phyloP scores from a whole-genome alignment of 2,797 vertebrate species.

The Rhinoraja longicauda region DNA sequence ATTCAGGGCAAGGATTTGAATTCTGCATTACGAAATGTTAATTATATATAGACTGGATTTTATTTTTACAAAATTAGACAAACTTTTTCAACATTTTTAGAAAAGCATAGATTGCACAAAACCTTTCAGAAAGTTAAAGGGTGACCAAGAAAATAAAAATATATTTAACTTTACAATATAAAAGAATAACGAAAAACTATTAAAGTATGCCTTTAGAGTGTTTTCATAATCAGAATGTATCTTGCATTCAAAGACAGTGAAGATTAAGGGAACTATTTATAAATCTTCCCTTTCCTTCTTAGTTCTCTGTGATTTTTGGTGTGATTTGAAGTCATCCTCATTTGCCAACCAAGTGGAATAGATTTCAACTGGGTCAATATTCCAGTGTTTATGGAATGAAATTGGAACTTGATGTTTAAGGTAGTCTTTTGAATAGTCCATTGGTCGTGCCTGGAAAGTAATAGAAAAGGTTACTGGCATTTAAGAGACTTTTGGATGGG shows the following conservation, averaged over 20 bases:
- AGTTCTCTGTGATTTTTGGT: constrained; percentile 46
- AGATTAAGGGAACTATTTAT: constrained; percentile 51
- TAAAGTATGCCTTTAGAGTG: not conserved
- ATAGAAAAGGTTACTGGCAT: not conserved
- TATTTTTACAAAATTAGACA: constrained; percentile 38
- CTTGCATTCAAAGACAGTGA: not conserved
- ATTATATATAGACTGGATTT: constrained; percentile 12
- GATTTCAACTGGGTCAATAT: constrained; percentile 81
- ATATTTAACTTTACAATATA: constrained; percentile 35
- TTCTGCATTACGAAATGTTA: not conserved
- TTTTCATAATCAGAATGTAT: not conserved
- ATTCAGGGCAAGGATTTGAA: not conserved
- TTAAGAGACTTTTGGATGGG: too few species aligned
- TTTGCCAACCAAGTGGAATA: constrained; percentile 79
- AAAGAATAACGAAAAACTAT: constrained; percentile 24
- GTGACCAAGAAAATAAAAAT: constrained; percentile 18
- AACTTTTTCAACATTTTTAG: constrained; percentile 6
- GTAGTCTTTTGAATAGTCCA: constrained; percentile 81
- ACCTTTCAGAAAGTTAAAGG: constrained; percentile 14
- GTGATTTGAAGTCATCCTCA: constrained; percentile 44
- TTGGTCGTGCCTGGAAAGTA: constrained; percentile 75
- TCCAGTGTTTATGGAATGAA: constrained; percentile 98
- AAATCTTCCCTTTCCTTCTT: constrained; percentile 69
- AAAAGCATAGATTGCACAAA: constrained; percentile 12
- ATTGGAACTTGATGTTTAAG: constrained; percentile 87